Percentiles rank a stretch among this genome's conserved stretches.
phyloP scores from a whole-genome alignment of 2,113 vertebrate species.

The Corythoichthys intestinalis region DNA sequence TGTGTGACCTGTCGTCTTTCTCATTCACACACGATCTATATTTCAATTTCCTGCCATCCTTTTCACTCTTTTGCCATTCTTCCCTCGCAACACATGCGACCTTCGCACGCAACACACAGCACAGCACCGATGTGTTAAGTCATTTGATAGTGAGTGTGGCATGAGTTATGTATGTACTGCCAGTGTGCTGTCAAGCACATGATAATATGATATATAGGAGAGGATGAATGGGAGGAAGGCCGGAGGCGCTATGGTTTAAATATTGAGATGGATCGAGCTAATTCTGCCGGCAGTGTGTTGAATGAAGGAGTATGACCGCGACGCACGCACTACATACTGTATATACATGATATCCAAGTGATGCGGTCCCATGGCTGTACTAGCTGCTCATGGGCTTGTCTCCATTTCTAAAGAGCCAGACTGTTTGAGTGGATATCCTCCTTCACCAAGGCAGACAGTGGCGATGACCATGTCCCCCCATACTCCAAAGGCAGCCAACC shows the following conservation, averaged over 20 bases:
- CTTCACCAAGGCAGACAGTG: conserved; percentile 77
- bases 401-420: conserved; percentile 73
- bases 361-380: conserved; percentile 33
- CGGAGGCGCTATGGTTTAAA: neutral
- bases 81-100: conserved; percentile 2
- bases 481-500: conserved; percentile 75
- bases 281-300: neutral
- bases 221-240: neutral
- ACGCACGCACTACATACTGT: neutral
- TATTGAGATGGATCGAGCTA: neutral
- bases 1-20: conserved; percentile 20
- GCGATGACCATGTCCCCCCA: conserved; percentile 71
- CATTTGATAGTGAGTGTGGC: conserved; percentile 47
- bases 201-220: conserved; percentile 14
- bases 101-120: conserved; percentile 29
- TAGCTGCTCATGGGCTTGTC: conserved; percentile 55
- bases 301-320: neutral
- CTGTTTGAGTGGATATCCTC: conserved; percentile 82
- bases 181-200: conserved; percentile 29
- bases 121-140: conserved; percentile 34
- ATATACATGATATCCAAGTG: conserved; percentile 8
- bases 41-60: conserved; percentile 12
- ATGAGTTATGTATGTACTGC: conserved; percentile 25
- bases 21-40: conserved; percentile 16
- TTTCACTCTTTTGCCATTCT: conserved; percentile 19